Base-by-base conservation (phyloP, 2,113 vertebrate species). In the Gadus chalcogrammus region DNA sequence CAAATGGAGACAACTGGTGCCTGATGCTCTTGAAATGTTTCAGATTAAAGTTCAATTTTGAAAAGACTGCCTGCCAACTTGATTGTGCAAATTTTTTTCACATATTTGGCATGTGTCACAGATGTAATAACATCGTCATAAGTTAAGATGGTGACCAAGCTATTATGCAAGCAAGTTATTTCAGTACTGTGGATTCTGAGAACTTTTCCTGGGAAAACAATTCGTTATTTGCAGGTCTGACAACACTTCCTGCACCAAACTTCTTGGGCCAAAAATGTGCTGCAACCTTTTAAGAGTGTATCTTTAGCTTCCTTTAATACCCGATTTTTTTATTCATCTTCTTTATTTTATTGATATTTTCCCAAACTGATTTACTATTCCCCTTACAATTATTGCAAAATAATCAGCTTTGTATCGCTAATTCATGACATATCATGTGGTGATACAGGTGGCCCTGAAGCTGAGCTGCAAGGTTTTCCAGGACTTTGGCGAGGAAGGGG, bases 291-390 rank as follows among this genome's bases (percentile, higher is more conserved):
- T 3, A 60, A 60, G 58, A 60, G 4, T 60, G 58, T 60, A n/a
- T 7, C 58, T 60, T 17, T 60, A 3, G 9, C 6, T 60, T 60
- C 58, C n/a, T 60, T 60, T 60, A 60, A 6, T 60, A 60, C 58
- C 58, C n/a, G 58, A 60, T 2, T 60, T 60, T 60, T 17, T 17
- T 2, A 1, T 18, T 17, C 4, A 7, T 18, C 58, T 60, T 60
- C n/a, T 17, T 60, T n/a, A 60, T 60, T 60, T 9, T 16, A 60
- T 60, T 60, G 20, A 60, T 60, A 60, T 60, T 60, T 60, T 60
- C 58, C 58, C 58, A 60, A 60, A 20, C n/a, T 18, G 18, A 60
- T 60, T 60, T 16, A 60, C 58, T 20, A 60, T 60, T 60, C 20
- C 5, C 58, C 58, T 65, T 42, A 67, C 8, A 67, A 28, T 70